Evolutionary conservation across 2,888 invertebrate species (phyloP).

Genomic region (Seira ritae): DNA sequence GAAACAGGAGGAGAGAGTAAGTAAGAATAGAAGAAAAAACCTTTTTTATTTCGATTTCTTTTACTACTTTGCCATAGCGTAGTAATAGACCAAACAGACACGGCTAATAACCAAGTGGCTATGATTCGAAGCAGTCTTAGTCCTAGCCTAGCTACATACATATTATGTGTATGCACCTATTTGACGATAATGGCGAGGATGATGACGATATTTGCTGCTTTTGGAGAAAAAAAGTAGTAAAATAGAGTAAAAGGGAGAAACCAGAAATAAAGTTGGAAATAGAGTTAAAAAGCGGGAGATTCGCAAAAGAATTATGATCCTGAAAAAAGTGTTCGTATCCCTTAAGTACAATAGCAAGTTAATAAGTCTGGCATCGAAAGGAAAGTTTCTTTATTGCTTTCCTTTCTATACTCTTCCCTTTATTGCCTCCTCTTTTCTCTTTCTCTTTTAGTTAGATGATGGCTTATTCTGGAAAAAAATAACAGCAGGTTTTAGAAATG

Average conservation of each 20-base stretch:
- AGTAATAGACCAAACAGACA: neutral
- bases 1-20: neutral
- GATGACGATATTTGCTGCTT: constrained; percentile 18
- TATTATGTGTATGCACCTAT: neutral
- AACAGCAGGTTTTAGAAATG: neutral
- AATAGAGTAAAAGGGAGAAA: constrained; percentile 36
- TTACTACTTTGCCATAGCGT: neutral
- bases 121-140: neutral
- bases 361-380: constrained; percentile 57
- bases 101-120: neutral
- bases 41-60: neutral
- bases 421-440: neutral
- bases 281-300: constrained; percentile 52
- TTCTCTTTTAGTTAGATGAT: neutral
- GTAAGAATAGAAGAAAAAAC: neutral
- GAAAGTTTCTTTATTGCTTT: constrained; percentile 60
- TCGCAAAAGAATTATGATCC: constrained; percentile 48
- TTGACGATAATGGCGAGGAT: neutral
- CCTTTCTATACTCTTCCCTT: constrained; percentile 20
- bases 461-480: neutral
- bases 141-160: too few species aligned
- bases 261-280: constrained; percentile 53
- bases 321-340: constrained; percentile 51
- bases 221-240: constrained; percentile 23
- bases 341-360: constrained; percentile 57